A percentile compares a stretch with the other conserved stretches of the same genome.
phyloP scores from a whole-genome alignment of 2,888 invertebrate genomes.

The Galerucella calmariensis region DNA sequence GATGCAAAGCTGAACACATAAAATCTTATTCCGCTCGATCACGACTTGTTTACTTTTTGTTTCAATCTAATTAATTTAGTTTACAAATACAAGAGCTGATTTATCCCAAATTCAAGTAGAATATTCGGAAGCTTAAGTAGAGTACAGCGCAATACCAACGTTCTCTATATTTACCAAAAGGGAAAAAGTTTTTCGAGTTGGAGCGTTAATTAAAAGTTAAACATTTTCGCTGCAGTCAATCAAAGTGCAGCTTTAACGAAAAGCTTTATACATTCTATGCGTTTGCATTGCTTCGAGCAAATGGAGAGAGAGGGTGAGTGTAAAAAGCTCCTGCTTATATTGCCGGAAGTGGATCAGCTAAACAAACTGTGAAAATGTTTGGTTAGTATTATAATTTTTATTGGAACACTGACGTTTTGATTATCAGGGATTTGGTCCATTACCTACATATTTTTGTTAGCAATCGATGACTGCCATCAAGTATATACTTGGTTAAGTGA shows the following conservation, averaged over 20 bases:
- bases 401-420: background rate
- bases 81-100: constrained; percentile 24
- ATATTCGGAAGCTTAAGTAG: constrained; percentile 17
- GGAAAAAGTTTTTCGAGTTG: constrained; percentile 24
- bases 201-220: constrained; percentile 36
- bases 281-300: constrained; percentile 15
- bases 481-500: background rate
- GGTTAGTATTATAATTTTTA: constrained; percentile 15
- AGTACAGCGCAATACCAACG: constrained; percentile 11
- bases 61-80: constrained; percentile 24
- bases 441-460: background rate
- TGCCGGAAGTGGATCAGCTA: constrained; percentile 2
- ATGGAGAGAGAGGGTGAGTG: background rate
- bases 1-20: constrained; percentile 2
- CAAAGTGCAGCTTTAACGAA: constrained; percentile 31
- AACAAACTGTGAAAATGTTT: background rate
- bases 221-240: constrained; percentile 30
- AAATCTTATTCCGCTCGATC: background rate
- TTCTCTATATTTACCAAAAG: constrained; percentile 24
- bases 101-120: constrained; percentile 18
- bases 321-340: constrained; percentile 10
- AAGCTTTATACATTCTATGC: constrained; percentile 13
- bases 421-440: background rate
- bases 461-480: background rate
- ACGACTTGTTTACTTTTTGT: constrained; percentile 20